phyloP scores from a whole-genome alignment of 2,888 invertebrate species.

The Dasypogon diadema region DNA sequence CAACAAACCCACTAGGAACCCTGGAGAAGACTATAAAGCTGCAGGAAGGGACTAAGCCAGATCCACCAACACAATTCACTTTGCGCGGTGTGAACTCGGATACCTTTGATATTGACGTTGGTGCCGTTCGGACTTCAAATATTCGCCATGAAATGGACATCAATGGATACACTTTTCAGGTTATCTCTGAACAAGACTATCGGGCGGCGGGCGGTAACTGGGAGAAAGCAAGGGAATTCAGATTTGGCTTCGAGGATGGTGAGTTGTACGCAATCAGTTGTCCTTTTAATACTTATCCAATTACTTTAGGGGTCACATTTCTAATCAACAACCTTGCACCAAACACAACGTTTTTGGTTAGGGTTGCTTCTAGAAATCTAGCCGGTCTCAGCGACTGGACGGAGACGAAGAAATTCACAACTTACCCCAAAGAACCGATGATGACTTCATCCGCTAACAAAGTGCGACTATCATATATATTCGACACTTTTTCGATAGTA shows the following conservation, averaged over 20 bases:
- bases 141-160: slow-evolving; percentile 65
- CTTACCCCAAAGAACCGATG: slow-evolving; percentile 64
- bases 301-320: slow-evolving; percentile 69
- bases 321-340: slow-evolving; percentile 69
- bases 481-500: background rate
- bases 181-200: slow-evolving; percentile 65
- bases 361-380: slow-evolving; percentile 71
- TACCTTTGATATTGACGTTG: slow-evolving; percentile 68
- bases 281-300: background rate
- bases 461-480: background rate
- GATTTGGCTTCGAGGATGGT: slow-evolving; percentile 67
- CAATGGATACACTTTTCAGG: slow-evolving; percentile 67
- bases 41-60: slow-evolving; percentile 71
- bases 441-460: slow-evolving; percentile 58
- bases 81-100: slow-evolving; percentile 68
- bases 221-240: slow-evolving; percentile 66
- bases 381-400: slow-evolving; percentile 71
- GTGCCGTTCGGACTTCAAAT: slow-evolving; percentile 62
- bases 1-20: slow-evolving; percentile 70
- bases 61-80: slow-evolving; percentile 67
- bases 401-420: slow-evolving; percentile 64
- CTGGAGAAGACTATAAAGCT: slow-evolving; percentile 70
- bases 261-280: slow-evolving; percentile 54
- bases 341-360: slow-evolving; percentile 71
- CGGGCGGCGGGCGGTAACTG: slow-evolving; percentile 66